These are phyloP conservation scores for Melanostoma mellinum DNA, from an alignment of 2,888 invertebrate genomes.

Conservation along the genomic window DNA sequence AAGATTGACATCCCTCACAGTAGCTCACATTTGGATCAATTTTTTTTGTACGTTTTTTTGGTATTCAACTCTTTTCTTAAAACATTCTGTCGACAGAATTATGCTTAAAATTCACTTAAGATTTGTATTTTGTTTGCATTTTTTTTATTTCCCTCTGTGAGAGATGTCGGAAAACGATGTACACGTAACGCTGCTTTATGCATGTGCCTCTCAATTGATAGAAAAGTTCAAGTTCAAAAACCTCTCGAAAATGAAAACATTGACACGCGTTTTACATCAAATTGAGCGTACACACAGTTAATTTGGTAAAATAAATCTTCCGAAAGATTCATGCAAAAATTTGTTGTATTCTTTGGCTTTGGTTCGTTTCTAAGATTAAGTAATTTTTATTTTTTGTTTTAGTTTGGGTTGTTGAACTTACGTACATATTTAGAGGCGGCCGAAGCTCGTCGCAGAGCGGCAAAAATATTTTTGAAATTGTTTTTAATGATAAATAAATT, in stretches of 20 bases:
- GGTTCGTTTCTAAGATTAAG: not conserved
- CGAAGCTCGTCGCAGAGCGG: too few species aligned
- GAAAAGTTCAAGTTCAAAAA: slow-evolving; percentile 72
- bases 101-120: slow-evolving; percentile 64
- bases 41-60: not conserved
- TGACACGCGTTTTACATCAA: slow-evolving; percentile 57
- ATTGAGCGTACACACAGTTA: slow-evolving; percentile 17
- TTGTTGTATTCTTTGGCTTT: slow-evolving; percentile 32
- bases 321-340: slow-evolving; percentile 41
- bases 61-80: slow-evolving; percentile 22
- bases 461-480: too few species aligned
- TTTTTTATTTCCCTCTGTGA: slow-evolving; percentile 10
- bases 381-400: too few species aligned
- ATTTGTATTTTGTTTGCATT: slow-evolving; percentile 11
- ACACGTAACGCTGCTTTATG: slow-evolving; percentile 40
- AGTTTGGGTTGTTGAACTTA: slow-evolving; percentile 38
- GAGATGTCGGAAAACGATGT: slow-evolving; percentile 30
- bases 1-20: slow-evolving; percentile 58
- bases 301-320: slow-evolving; percentile 58
- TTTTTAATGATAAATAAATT: too few species aligned
- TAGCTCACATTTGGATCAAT: slow-evolving; percentile 9
- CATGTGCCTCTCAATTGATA: slow-evolving; percentile 29
- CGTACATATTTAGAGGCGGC: not conserved
- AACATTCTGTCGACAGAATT: slow-evolving; percentile 70
- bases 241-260: slow-evolving; percentile 62